Percentiles rank a stretch among this genome's conserved stretches.
These are phyloP conservation scores for Diorhabda carinulata DNA, from an alignment of 1,140 invertebrate genomes.

Conservation along the genomic window DNA sequence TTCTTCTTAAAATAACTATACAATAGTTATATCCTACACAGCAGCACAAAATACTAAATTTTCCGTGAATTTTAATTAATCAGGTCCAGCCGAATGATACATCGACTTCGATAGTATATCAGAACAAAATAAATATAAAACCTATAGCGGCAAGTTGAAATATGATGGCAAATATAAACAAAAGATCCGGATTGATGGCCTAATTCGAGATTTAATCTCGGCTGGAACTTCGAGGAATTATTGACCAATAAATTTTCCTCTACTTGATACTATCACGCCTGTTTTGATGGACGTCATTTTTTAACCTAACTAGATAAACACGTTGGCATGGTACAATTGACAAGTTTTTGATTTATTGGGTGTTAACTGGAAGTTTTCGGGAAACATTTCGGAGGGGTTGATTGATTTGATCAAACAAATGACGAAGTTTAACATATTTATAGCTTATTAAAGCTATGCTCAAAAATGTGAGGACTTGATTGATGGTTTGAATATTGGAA, in stretches of 20 bases:
- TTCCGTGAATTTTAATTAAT: too few relatives aligned
- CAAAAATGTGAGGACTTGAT: too few relatives aligned
- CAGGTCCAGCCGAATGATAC: too few relatives aligned
- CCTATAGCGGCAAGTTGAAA: too few relatives aligned
- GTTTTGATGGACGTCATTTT: neutral
- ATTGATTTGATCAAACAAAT: neutral
- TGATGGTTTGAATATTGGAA: too few relatives aligned
- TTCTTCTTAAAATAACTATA: too few relatives aligned
- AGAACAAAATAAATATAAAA: too few relatives aligned
- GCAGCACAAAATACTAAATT: too few relatives aligned
- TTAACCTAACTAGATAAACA: neutral
- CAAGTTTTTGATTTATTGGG: neutral
- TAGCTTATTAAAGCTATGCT: too few relatives aligned
- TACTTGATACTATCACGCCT: neutral
- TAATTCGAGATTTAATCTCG: neutral
- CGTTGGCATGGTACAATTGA: neutral
- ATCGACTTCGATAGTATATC: too few relatives aligned
- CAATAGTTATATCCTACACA: too few relatives aligned
- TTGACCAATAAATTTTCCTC: conserved; percentile 1
- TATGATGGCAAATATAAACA: neutral
- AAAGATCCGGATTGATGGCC: neutral
- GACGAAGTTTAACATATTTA: too few relatives aligned
- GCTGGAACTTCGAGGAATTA: neutral
- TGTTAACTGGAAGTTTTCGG: neutral
- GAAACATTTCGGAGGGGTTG: conserved; percentile 1